A percentile compares a stretch with the other conserved stretches of the same genome.
phyloP scores from a whole-genome alignment of 2,888 invertebrate genomes.

The Formica aserva region DNA sequence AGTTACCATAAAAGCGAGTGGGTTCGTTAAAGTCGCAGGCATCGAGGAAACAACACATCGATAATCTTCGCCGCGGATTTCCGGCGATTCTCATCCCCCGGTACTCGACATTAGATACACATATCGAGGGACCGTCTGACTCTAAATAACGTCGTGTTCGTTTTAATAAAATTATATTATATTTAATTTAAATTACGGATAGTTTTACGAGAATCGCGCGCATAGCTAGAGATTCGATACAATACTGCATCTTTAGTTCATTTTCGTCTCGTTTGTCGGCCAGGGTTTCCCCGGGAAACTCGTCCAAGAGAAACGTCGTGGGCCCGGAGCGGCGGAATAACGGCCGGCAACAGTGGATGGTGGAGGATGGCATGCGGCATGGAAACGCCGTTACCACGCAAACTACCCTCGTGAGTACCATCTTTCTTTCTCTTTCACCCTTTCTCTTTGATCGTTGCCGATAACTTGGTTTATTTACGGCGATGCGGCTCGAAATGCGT shows the following conservation, averaged over 20 bases:
- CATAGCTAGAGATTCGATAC: not conserved
- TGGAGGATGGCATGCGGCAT: slow-evolving; percentile 80
- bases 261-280: slow-evolving; percentile 47
- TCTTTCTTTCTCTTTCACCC: not conserved
- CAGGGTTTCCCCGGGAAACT: slow-evolving; percentile 91
- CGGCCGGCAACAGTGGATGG: slow-evolving; percentile 85
- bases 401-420: slow-evolving; percentile 91
- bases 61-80: not conserved
- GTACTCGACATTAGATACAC: not conserved
- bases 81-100: not conserved
- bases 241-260: not conserved
- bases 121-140: too few species aligned
- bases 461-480: slow-evolving; percentile 38
- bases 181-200: not conserved
- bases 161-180: not conserved
- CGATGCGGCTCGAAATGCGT: not conserved
- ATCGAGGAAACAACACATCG: not conserved
- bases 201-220: not conserved
- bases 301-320: slow-evolving; percentile 87
- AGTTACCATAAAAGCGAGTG: not conserved
- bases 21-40: not conserved
- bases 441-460: not conserved
- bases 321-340: slow-evolving; percentile 81
- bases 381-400: slow-evolving; percentile 89
- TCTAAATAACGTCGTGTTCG: too few species aligned